A percentile compares a stretch with the other conserved stretches of the same genome.
Evolutionary conservation across 1,140 invertebrate genomes (phyloP).

Genomic region (Orchestia grillus): DNA sequence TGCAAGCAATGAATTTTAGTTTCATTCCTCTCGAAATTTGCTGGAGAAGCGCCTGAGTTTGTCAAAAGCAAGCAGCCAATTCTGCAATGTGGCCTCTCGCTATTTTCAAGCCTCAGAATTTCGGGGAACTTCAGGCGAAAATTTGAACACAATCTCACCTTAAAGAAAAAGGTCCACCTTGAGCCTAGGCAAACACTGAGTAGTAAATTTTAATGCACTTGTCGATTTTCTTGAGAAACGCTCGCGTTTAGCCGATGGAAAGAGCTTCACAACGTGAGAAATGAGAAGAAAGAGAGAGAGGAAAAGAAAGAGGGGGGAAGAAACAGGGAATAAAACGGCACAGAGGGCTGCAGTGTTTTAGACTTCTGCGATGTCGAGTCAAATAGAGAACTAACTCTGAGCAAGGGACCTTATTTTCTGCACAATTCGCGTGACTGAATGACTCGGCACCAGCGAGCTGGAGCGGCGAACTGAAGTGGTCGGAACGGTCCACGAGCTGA

Average conservation of each 20-base stretch:
- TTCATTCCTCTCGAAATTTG: neutral
- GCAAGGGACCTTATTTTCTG: neutral
- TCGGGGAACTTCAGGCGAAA: neutral
- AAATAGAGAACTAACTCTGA: neutral
- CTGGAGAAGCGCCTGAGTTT: neutral
- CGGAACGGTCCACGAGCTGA: neutral
- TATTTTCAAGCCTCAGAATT: neutral
- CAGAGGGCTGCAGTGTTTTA: neutral
- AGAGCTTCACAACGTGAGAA: neutral
- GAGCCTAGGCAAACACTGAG: neutral
- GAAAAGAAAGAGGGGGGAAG: neutral
- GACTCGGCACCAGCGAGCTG: neutral
- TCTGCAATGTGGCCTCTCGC: neutral
- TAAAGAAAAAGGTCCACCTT: neutral
- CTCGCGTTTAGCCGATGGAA: neutral
- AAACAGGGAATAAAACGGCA: neutral
- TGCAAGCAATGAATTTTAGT: neutral
- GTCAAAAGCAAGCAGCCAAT: neutral
- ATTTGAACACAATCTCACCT: neutral
- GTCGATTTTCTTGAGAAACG: neutral
- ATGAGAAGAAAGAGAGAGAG: neutral
- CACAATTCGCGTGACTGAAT: neutral
- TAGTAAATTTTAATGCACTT: conserved; percentile 10
- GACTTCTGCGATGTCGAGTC: neutral
- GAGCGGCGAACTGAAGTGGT: neutral